Evolutionary conservation across 2,113 vertebrate species (phyloP), one percentile per base, ranked within the genome.

Genomic region (Pseudorasbora parva): DNA sequence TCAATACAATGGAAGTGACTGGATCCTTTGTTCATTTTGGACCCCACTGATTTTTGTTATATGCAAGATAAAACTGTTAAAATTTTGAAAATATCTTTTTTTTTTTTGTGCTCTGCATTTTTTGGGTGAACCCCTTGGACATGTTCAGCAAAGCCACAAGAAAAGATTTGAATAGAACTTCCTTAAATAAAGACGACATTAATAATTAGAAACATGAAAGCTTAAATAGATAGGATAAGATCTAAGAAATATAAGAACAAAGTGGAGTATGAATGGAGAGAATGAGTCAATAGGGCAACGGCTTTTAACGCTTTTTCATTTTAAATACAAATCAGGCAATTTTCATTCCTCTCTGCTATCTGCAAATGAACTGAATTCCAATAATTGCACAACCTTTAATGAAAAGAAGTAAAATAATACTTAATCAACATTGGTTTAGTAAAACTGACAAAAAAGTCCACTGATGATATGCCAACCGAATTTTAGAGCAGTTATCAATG

Each of bases 361-460:
- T 19, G 56, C 37, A 60, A 78, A 78, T 43, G 7, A 78, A 60
- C 12, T 43, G 21, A 78, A 60, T 60, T 43, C 1, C 1, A 14
- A 43, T 78, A 60, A 78, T 78, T 41, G 21, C 33, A 60, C 37
- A 60, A 27, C 7, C 75, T 19, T 78, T 60, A 78, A 78, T 78
- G 12, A 78, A 41, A 60, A 41, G 21, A 23, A 45, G 37, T 71
- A 23, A 78, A 60, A 78, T 78, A 11, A 60, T 23, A 8, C 27
- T 78, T 78, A 60, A 60, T 78, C 75, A 60, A 25, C 75, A 60
- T 78, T 60, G 75, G 75, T 43, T 78, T 17, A 11, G 33, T 78
- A 10, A 43, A 78, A 60, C 75, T 60, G n/a, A 23, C 41, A 49
- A 15, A 54, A 54, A 75, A 43, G 14, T 59, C 37, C n/a, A 43